Evolutionary conservation across 2,113 vertebrate species (phyloP).

Genomic region (Arvicanthis niloticus): DNA sequence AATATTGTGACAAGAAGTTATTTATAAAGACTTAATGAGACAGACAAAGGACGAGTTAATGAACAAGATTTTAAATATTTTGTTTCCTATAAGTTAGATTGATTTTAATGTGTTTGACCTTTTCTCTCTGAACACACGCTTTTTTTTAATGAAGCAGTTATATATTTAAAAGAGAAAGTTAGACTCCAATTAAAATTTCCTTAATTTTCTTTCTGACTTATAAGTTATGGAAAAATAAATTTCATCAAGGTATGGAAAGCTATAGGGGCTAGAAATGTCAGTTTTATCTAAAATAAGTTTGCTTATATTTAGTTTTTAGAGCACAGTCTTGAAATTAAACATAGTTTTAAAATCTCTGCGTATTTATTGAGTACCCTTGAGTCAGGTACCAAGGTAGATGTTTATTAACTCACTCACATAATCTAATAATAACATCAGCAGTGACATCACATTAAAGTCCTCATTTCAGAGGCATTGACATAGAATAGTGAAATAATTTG

Average conservation of each 20-base stretch:
- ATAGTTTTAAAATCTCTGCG: conserved; percentile 18
- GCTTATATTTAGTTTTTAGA: not conserved
- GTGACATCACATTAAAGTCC: not conserved
- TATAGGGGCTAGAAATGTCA: not conserved
- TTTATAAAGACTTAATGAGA: conserved; percentile 45
- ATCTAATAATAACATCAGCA: conserved; percentile 1
- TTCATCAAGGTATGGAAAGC: not conserved
- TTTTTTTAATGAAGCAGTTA: not conserved
- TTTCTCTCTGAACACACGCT: conserved; percentile 21
- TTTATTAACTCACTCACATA: not conserved
- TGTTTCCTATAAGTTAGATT: conserved; percentile 46
- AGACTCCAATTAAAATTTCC: conserved; percentile 40
- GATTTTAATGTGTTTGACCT: conserved; percentile 49
- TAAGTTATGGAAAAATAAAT: not conserved
- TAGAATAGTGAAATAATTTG: not conserved
- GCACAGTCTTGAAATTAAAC: not conserved
- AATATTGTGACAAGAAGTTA: conserved; percentile 64
- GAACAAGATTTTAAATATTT: conserved; percentile 53
- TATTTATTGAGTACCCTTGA: not conserved
- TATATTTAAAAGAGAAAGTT: conserved; percentile 44
- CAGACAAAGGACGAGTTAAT: conserved; percentile 55
- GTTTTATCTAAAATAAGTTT: conserved; percentile 39
- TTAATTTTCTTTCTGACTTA: not conserved
- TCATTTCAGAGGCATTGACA: conserved; percentile 9
- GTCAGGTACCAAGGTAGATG: not conserved